Evolutionary conservation across 2,113 vertebrate species (phyloP), one percentile per base, ranked within the genome.

Genomic region (Pseudopipra pipra): DNA sequence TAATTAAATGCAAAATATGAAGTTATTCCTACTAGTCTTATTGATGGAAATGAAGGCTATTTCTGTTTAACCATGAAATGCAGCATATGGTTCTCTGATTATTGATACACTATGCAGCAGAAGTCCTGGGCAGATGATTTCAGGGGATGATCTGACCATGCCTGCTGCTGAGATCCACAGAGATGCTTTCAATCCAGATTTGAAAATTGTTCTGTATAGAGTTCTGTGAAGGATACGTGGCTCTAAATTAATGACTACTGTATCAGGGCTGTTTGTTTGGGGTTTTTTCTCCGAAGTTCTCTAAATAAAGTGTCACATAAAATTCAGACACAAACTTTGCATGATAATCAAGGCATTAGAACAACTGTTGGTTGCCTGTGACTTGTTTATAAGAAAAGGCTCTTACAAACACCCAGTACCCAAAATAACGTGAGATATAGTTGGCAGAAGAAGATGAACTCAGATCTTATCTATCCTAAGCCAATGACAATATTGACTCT

Each of bases 1-100:
- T 87, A 96, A 96, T 95, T 92, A 95, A 89, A 93, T 80, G 47
- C 39, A 72, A 92, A 94, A 95, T 75, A 92, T 71, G 9, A 91
- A 84, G 90, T 95, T 89, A 94, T 93, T 90, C 51, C 59, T 79
- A 90, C 79, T 85, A 68, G 43, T 93, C 59, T 87, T 96, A 82
- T 44, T 6, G 4, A 74, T 85, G 66, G 33, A 87, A 93, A 85
- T 52, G 18, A 75, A 83, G 74, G 77, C 49, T 92, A 59, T 96
- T 95, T 87, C 59, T 80, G 70, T 52, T 71, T 92, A 83, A 65
- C 37, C 89, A 62, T 35, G 70, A 87, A 85, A 70, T 70, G 43
- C 44, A 85, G 49, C 95, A 91, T 93, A 92, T 72, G 79, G 89
- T 93, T 93, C 66, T 70, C 62, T 96, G 51, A 67, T 90, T 81